Evolutionary conservation across 1,140 invertebrate genomes (phyloP).

Genomic region (Lasaia peninsularis): DNA sequence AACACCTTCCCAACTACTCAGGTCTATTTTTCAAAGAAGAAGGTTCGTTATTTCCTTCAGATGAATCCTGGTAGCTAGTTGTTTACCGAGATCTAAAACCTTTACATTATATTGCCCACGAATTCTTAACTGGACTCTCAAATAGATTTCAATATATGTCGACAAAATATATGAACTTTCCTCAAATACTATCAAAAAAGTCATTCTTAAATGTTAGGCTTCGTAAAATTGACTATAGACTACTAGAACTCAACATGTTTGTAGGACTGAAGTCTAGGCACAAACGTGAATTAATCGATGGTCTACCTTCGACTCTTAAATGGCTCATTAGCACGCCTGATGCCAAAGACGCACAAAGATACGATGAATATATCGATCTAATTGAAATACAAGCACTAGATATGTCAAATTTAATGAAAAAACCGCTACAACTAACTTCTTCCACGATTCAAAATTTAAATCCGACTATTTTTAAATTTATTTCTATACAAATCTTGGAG

Average conservation of each 20-base stretch:
- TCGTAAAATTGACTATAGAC: constrained; percentile 19
- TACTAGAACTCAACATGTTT: not conserved
- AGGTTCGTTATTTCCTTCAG: constrained; percentile 16
- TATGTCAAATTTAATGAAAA: not conserved
- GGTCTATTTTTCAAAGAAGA: constrained; percentile 14
- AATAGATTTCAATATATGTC: constrained; percentile 14
- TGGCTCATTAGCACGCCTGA: not conserved
- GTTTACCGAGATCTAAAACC: constrained; percentile 25
- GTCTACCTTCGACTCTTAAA: not conserved
- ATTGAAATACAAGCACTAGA: not conserved
- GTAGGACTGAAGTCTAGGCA: not conserved
- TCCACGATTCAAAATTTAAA: not conserved
- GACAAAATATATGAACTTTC: constrained; percentile 5
- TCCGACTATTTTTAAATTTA: not conserved
- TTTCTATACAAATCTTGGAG: constrained; percentile 25
- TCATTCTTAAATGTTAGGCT: constrained; percentile 27
- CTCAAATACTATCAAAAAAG: constrained; percentile 18
- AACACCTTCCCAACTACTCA: constrained; percentile 7
- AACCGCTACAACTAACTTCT: not conserved
- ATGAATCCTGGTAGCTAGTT: constrained; percentile 27
- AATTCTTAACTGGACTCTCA: constrained; percentile 21
- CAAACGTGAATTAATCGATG: not conserved
- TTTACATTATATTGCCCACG: constrained; percentile 24
- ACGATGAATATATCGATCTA: not conserved
- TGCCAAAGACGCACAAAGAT: not conserved